Percentiles rank a stretch among this genome's conserved stretches.
Conservation (phyloP, 1,140 invertebrate genomes). For the Dufourea novaeangliae region DNA sequence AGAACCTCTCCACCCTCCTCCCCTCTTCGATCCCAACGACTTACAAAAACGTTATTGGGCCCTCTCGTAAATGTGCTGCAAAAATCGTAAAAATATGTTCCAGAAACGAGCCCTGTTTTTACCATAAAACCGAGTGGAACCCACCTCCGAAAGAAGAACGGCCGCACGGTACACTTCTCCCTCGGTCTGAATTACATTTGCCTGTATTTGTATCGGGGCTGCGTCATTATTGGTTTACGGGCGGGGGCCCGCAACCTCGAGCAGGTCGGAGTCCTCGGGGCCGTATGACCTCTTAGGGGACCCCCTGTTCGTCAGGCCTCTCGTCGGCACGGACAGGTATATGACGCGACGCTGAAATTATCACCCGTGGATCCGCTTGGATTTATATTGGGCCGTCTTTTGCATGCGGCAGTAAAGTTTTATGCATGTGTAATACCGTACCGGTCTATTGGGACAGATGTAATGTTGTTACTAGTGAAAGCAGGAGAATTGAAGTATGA, state of each 20-base stretch:
- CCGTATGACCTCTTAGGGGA: background rate
- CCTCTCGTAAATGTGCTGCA: slow-evolving; percentile 65
- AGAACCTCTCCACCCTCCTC: too few relatives aligned
- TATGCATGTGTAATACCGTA: slow-evolving; percentile 15
- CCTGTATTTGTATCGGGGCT: slow-evolving; percentile 70
- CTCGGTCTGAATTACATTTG: slow-evolving; percentile 72
- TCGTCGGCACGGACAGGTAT: slow-evolving; percentile 8
- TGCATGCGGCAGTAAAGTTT: background rate
- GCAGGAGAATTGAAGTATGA: too few relatives aligned
- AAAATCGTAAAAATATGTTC: slow-evolving; percentile 76
- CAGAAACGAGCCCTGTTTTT: slow-evolving; percentile 68
- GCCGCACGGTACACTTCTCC: background rate
- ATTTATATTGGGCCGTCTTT: slow-evolving; percentile 6
- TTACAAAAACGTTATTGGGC: slow-evolving; percentile 72
- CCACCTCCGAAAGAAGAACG: too few relatives aligned
- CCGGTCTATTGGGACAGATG: background rate
- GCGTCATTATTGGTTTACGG: slow-evolving; percentile 75
- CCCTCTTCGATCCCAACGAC: slow-evolving; percentile 12
- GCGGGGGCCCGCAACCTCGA: slow-evolving; percentile 18
- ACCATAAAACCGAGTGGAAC: slow-evolving; percentile 64
- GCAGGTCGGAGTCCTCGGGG: background rate
- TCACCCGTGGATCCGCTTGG: slow-evolving; percentile 7
- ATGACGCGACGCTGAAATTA: background rate
- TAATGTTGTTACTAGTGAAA: too few relatives aligned
- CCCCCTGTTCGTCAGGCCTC: background rate